These are phyloP conservation scores for Arenaria interpres DNA, from an alignment of 2,113 vertebrate species.

Conservation along the genomic window DNA sequence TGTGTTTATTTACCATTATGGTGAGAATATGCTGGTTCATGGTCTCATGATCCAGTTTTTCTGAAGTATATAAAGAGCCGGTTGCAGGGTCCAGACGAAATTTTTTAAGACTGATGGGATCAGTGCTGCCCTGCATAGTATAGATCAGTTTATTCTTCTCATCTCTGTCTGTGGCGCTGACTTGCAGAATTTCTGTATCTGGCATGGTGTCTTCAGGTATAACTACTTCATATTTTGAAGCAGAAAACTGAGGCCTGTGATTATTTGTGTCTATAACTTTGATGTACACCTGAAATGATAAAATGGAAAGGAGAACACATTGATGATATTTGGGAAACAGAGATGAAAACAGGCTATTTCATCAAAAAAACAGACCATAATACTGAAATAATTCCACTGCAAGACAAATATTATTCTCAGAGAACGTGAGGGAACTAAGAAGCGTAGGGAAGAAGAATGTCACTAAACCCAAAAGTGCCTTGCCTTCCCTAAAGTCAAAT, in stretches of 20 bases:
- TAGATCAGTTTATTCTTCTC: conserved; percentile 98
- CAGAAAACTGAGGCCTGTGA: conserved; percentile 91
- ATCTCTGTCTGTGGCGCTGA: conserved; percentile 89
- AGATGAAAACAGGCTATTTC: neutral
- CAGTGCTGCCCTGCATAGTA: conserved; percentile 90
- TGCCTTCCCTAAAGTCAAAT: neutral
- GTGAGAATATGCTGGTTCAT: conserved; percentile 90
- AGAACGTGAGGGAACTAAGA: neutral
- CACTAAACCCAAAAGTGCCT: neutral
- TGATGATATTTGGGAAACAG: neutral
- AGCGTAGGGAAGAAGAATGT: neutral
- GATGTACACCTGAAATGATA: conserved; percentile 87
- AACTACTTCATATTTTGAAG: conserved; percentile 84
- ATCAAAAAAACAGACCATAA: neutral
- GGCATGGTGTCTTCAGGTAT: conserved; percentile 87
- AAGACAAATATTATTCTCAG: neutral
- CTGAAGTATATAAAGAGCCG: conserved; percentile 85
- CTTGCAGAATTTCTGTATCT: conserved; percentile 88
- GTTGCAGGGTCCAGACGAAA: conserved; percentile 92
- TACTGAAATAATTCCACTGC: neutral
- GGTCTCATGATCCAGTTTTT: conserved; percentile 91
- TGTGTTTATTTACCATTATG: conserved; percentile 82
- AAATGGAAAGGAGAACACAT: neutral
- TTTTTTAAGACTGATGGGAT: conserved; percentile 91
- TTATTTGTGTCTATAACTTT: conserved; percentile 98